Conservation (phyloP, 1,140 invertebrate species). For the Campoletis sonorensis region DNA sequence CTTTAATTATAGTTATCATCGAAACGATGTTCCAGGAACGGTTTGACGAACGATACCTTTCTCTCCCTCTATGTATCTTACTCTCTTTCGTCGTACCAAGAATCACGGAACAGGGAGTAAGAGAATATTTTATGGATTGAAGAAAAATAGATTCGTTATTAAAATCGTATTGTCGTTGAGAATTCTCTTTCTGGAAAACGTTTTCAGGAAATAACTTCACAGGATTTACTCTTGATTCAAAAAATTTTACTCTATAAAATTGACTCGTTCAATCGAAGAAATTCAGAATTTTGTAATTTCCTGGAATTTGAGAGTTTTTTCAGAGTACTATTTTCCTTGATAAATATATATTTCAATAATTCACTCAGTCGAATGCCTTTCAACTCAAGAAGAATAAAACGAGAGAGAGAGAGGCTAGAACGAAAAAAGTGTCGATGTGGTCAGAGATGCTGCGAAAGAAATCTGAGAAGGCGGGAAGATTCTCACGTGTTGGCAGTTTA, state of each 20-base stretch:
- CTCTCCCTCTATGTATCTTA: background rate
- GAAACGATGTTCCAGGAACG: constrained; percentile 66
- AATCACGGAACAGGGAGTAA: background rate
- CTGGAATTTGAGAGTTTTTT: too few relatives aligned
- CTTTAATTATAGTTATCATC: constrained; percentile 69
- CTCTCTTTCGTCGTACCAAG: background rate
- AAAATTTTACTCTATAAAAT: too few relatives aligned
- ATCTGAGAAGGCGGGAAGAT: constrained; percentile 25
- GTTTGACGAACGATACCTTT: constrained; percentile 59
- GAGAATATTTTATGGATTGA: background rate
- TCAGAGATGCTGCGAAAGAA: constrained; percentile 23
- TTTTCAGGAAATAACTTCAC: too few relatives aligned
- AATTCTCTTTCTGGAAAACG: too few relatives aligned
- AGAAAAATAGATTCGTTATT: too few relatives aligned
- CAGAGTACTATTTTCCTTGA: too few relatives aligned
- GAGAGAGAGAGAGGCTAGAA: background rate
- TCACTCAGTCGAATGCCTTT: background rate
- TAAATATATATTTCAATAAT: too few relatives aligned
- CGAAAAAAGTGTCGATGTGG: background rate
- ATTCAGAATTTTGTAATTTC: too few relatives aligned
- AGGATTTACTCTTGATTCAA: too few relatives aligned
- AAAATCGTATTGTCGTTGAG: too few relatives aligned
- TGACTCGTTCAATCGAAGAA: too few relatives aligned
- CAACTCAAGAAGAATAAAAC: background rate
- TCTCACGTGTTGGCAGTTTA: constrained; percentile 1